phyloP scores from a whole-genome alignment of 2,888 invertebrate genomes.

The Boloria euphrosyne region DNA sequence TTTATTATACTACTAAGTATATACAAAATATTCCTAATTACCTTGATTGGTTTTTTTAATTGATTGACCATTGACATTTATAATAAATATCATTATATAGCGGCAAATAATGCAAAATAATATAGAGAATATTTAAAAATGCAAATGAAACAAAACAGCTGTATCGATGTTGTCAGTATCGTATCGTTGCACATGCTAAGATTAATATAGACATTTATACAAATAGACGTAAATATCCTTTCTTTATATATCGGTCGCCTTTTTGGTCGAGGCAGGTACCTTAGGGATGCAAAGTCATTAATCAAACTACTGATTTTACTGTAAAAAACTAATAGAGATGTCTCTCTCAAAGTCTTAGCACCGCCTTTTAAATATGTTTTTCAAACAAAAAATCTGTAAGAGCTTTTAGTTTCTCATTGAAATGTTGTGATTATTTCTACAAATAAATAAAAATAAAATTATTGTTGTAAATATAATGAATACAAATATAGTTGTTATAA shows the following conservation, averaged over 20 bases:
- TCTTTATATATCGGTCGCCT: conserved; percentile 52
- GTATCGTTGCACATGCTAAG: conserved; percentile 48
- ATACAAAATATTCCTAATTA: no score
- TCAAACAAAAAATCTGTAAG: conserved; percentile 25
- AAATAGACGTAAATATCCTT: conserved; percentile 66
- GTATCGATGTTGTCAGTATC: conserved; percentile 29
- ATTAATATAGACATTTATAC: conserved; percentile 76
- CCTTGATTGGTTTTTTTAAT: no score
- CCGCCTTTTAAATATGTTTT: conserved; percentile 50
- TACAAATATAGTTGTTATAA: no score
- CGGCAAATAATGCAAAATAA: neutral
- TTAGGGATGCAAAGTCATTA: conserved; percentile 60
- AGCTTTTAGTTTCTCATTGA: conserved; percentile 17
- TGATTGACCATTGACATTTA: neutral
- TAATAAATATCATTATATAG: neutral
- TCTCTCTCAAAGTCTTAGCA: conserved; percentile 52
- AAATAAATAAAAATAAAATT: no score
- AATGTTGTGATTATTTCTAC: neutral
- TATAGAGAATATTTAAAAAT: conserved; percentile 36
- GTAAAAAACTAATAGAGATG: conserved; percentile 68
- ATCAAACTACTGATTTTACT: conserved; percentile 68
- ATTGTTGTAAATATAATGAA: no score
- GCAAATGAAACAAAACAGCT: conserved; percentile 50
- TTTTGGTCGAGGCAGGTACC: conserved; percentile 75
- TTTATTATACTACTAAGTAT: no score